phyloP scores from a whole-genome alignment of 2,113 vertebrate species.

The Erythrocercus mccallii region DNA sequence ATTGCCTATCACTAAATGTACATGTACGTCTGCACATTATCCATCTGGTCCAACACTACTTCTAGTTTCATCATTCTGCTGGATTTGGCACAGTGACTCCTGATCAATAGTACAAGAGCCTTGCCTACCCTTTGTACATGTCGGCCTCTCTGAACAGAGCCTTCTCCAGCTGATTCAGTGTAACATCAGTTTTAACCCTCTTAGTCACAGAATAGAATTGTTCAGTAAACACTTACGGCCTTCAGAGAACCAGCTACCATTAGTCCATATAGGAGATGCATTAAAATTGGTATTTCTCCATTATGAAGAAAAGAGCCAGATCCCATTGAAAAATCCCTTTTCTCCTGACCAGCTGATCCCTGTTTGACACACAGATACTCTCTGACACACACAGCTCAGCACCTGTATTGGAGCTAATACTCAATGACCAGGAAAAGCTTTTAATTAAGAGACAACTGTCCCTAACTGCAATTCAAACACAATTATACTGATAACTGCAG shows the following conservation, averaged over 20 bases:
- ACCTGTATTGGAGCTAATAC: neutral
- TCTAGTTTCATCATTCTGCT: neutral
- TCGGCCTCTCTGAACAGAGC: neutral
- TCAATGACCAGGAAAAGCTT: neutral
- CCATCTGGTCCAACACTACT: neutral
- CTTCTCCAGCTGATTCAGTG: neutral
- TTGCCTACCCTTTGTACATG: neutral
- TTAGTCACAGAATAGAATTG: neutral
- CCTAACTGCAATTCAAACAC: neutral
- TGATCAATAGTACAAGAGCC: neutral
- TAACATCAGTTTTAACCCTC: neutral
- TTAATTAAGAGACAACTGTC: fast-evolving
- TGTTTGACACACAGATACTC: neutral
- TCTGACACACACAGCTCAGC: neutral
- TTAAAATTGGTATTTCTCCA: neutral
- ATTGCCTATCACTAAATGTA: neutral
- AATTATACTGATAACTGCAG: neutral
- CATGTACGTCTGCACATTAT: neutral
- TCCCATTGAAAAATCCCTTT: neutral
- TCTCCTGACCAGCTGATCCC: neutral
- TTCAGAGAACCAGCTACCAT: neutral
- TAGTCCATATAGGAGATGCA: neutral
- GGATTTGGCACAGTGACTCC: neutral
- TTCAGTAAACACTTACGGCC: neutral
- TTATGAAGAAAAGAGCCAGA: neutral